Evolutionary conservation across 2,113 vertebrate genomes (phyloP).

Genomic region (Panurus biarmicus): DNA sequence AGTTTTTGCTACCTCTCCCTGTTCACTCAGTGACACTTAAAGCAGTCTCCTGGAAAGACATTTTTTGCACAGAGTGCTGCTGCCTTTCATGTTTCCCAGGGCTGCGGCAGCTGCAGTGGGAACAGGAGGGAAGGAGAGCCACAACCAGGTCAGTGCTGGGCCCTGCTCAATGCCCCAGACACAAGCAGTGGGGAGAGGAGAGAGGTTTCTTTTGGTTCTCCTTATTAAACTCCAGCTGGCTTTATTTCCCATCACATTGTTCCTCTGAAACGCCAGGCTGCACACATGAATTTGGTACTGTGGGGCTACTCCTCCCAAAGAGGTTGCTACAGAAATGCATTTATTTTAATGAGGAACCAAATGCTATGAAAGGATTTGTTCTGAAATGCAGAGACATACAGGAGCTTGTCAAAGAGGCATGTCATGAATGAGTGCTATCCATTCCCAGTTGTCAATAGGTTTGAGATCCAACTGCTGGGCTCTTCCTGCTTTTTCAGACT

Average conservation of each 20-base stretch:
- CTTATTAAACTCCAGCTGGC: not conserved
- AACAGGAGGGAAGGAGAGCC: not conserved
- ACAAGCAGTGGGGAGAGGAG: not conserved
- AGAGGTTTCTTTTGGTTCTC: not conserved
- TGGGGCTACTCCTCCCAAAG: not conserved
- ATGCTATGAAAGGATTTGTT: not conserved
- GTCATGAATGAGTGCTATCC: not conserved
- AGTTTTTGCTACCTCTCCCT: not conserved
- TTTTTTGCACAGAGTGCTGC: not conserved
- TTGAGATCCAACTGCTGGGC: not conserved
- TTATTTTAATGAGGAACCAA: not conserved
- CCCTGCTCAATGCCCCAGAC: not conserved
- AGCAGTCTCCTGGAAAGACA: not conserved
- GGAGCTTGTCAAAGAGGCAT: not conserved
- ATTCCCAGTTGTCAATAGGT: not conserved
- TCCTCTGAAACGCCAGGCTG: not conserved
- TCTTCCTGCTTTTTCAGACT: not conserved
- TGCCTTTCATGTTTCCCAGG: not conserved
- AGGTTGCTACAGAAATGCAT: not conserved
- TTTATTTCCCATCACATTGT: not conserved
- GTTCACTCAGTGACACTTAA: not conserved
- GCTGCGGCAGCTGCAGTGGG: rapidly evolving
- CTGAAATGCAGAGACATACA: not conserved
- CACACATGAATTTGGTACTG: not conserved
- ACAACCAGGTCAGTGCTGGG: not conserved